Conservation (phyloP, 2,113 vertebrate species). For the Penelope pileata region DNA sequence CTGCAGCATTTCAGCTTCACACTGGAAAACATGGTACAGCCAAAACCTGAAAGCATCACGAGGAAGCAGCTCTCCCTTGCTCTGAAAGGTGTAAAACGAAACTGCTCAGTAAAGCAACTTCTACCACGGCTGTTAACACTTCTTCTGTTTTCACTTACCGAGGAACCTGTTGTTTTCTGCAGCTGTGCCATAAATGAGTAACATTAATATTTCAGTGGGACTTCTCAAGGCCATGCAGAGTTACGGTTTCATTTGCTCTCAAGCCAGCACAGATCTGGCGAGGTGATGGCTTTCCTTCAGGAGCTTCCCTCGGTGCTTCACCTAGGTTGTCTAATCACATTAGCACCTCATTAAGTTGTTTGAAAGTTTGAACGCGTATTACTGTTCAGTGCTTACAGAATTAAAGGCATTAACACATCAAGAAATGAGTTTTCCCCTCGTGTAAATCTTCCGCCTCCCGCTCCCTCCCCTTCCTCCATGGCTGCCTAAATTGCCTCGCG, state of each 20-base stretch:
- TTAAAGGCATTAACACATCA: neutral
- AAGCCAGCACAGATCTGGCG: neutral
- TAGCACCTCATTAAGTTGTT: neutral
- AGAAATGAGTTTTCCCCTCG: neutral
- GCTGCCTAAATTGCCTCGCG: neutral
- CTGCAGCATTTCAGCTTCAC: neutral
- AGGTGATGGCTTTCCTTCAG: neutral
- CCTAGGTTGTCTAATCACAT: neutral
- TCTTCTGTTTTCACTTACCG: neutral
- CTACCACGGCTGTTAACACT: neutral
- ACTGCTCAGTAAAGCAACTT: neutral
- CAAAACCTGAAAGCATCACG: neutral
- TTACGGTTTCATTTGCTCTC: neutral
- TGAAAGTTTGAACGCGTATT: neutral
- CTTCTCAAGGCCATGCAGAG: fast-evolving
- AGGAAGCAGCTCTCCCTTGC: neutral
- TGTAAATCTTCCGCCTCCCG: neutral
- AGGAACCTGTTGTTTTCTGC: neutral
- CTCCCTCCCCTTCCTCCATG: neutral
- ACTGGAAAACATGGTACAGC: neutral
- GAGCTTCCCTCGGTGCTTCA: neutral
- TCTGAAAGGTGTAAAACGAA: neutral
- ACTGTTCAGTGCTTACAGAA: neutral
- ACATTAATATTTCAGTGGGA: neutral
- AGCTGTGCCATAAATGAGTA: neutral